Evolutionary conservation across 92 coral and sea anemone species (phyloP).

Genomic region (Meandrina meandrites): DNA sequence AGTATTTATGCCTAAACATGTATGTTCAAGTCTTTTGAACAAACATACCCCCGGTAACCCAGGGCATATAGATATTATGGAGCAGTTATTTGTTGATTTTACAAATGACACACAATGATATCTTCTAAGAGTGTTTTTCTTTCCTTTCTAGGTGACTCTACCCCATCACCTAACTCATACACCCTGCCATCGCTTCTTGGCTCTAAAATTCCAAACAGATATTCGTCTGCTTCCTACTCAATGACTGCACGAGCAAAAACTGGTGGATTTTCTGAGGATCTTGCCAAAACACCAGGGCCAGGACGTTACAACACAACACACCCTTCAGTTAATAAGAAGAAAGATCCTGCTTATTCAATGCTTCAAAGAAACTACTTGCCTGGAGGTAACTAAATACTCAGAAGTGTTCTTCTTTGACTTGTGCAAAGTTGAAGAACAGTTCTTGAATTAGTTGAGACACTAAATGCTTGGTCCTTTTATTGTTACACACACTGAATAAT

Average conservation of each 20-base stretch:
- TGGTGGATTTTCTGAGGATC: constrained; percentile 97
- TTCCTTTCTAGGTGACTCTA: constrained; percentile 75
- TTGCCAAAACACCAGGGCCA: constrained; percentile 98
- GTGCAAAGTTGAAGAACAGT: neutral
- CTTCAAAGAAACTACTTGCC: constrained; percentile 88
- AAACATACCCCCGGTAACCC: no score
- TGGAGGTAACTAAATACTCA: constrained; percentile 65
- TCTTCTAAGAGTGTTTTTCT: neutral
- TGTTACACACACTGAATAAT: no score
- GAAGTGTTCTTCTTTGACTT: neutral
- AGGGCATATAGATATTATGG: no score
- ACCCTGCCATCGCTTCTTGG: constrained; percentile 82
- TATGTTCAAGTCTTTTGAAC: no score
- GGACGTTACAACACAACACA: constrained; percentile 76
- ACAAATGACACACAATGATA: no score
- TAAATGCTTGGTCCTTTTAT: neutral
- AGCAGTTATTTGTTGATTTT: no score
- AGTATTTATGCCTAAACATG: no score
- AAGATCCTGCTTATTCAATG: constrained; percentile 84
- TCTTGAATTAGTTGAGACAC: neutral
- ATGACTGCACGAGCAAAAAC: constrained; percentile 94
- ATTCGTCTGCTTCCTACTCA: constrained; percentile 89
- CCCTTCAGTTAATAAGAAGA: constrained; percentile 71
- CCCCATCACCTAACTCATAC: constrained; percentile 94
- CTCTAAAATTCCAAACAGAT: constrained; percentile 79